Evolutionary conservation across 2,888 invertebrate genomes (phyloP).

Genomic region (Mesochorus sp.): DNA sequence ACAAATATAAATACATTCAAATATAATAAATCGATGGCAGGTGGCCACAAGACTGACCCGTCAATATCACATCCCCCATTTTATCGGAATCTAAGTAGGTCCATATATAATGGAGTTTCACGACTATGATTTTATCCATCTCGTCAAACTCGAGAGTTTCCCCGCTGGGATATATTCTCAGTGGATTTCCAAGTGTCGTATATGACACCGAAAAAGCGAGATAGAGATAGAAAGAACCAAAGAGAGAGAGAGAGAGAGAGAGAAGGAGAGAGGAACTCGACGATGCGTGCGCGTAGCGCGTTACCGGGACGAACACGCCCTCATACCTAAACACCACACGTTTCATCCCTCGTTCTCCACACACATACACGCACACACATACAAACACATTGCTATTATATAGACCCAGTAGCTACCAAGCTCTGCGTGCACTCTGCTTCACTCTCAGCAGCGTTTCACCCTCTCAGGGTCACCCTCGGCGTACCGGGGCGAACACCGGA

Average conservation of each 20-base stretch:
- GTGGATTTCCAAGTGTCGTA: constrained; percentile 73
- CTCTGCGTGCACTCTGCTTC: constrained; percentile 67
- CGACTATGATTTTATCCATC: constrained; percentile 73
- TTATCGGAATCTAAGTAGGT: constrained; percentile 22
- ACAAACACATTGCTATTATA: not conserved
- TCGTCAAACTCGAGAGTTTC: constrained; percentile 68
- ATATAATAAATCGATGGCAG: constrained; percentile 28
- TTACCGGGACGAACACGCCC: constrained; percentile 67
- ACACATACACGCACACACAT: not conserved
- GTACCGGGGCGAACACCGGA: constrained; percentile 63
- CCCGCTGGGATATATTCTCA: constrained; percentile 70
- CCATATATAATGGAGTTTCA: constrained; percentile 6
- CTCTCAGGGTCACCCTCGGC: constrained; percentile 69
- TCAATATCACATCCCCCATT: constrained; percentile 2
- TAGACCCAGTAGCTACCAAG: constrained; percentile 13
- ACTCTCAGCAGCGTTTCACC: constrained; percentile 55
- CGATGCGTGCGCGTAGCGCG: constrained; percentile 65
- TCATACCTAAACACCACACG: constrained; percentile 57
- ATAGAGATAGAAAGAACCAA: constrained; percentile 53
- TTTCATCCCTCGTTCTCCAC: constrained; percentile 43
- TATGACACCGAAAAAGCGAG: constrained; percentile 57
- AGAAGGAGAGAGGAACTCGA: constrained; percentile 65
- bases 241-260: constrained; percentile 65
- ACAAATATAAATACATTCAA: not conserved
- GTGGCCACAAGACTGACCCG: constrained; percentile 22